Evolutionary conservation across 2,113 vertebrate species (phyloP).

Genomic region (Puma concolor): DNA sequence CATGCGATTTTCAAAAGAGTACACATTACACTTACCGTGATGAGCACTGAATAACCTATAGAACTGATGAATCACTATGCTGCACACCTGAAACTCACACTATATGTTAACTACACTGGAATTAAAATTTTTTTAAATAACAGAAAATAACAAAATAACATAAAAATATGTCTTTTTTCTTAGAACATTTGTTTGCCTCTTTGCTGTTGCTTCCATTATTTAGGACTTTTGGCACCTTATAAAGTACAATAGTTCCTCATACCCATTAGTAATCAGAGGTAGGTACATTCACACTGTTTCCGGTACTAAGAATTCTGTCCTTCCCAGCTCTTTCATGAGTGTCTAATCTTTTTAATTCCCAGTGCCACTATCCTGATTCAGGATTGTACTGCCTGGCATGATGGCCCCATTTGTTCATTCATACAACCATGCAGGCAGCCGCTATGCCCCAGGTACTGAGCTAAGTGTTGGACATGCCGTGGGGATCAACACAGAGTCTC

Average conservation of each 20-base stretch:
- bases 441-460: background rate
- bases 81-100: background rate
- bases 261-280: background rate
- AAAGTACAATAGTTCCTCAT: background rate
- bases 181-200: background rate
- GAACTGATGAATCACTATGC: background rate
- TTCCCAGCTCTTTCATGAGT: background rate
- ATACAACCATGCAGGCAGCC: fast-evolving
- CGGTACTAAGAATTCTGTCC: background rate
- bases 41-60: background rate
- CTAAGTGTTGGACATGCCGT: background rate
- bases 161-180: background rate
- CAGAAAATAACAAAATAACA: background rate
- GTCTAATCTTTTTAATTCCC: background rate
- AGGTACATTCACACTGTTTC: background rate
- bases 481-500: background rate
- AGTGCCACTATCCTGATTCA: fast-evolving
- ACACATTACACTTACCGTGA: background rate
- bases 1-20: background rate
- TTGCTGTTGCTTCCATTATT: background rate
- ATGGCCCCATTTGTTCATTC: background rate
- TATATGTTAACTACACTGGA: background rate
- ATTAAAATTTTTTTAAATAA: background rate
- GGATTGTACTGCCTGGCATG: fast-evolving
- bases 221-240: background rate